Evolutionary conservation across 1,140 invertebrate species (phyloP), one percentile per base, ranked within the genome.

Genomic region (Drosophila pseudoobscura): DNA sequence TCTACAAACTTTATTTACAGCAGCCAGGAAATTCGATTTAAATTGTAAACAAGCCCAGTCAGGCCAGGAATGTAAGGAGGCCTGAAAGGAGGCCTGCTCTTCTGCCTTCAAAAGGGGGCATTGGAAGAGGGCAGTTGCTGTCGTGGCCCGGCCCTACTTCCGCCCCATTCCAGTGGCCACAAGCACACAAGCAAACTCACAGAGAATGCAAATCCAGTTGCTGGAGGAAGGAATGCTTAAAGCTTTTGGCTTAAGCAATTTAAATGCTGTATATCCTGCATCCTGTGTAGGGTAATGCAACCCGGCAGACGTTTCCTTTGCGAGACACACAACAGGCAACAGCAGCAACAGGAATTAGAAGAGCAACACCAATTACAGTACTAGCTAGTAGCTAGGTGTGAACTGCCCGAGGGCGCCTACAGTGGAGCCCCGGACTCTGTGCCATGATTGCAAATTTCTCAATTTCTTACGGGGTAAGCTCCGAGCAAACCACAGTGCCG

Each of bases 1-100:
- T 56, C 53, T 49, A 64, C 59, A 66, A 62, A 85, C 47, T 78
- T 85, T 80, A 75, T 80, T 78, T 80, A 87, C 68, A 49, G 73
- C 78, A 71, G 49, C 71, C 78, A 82, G 82, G 82, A 85, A 87
- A 87, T 85, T 85, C 82, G 82, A 85, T 85, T 85, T 82, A 85
- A 85, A 87, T 85, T 87, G 82, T 87, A 85, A 85, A 87, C 82
- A 87, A 87, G 70, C 64, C 70, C 64, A 52, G 70, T 75, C 43
- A 47, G 71, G 59, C 69, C 74, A 74, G 60, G 51, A 46, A 56
- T 56, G 58, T 15, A 41, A 55, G 20, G 17, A 39, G 31, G 52
- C 58, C 72, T 20, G 45, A 45, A 58, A 47, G 43, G 13, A 35
- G 35, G 22, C 15, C 31, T 31, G 31, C 31, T 3, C 7, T 8